Percentiles rank a stretch among this genome's conserved stretches.
phyloP scores from a whole-genome alignment of 2,113 vertebrate species.

The Oncorhynchus mykiss region DNA sequence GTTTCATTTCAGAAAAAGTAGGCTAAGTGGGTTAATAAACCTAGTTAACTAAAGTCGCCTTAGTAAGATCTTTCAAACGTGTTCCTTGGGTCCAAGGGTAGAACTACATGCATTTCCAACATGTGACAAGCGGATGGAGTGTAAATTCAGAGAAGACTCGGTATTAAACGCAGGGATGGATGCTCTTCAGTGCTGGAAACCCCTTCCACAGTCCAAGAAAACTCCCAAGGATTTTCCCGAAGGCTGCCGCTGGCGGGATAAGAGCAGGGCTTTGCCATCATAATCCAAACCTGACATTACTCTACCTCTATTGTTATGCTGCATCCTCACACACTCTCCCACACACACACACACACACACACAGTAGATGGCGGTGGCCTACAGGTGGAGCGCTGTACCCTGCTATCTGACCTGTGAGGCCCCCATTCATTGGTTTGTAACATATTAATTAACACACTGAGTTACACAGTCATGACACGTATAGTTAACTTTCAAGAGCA shows the following conservation, averaged over 20 bases:
- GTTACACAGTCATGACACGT: too few species aligned
- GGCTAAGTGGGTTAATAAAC: slow-evolving; percentile 19
- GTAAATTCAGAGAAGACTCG: slow-evolving; percentile 11
- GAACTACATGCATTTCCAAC: too few species aligned
- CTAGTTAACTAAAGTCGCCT: background rate
- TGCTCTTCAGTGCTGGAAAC: slow-evolving; percentile 24
- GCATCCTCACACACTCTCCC: background rate
- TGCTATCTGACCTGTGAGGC: background rate
- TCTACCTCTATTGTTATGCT: too few species aligned
- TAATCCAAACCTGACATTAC: background rate
- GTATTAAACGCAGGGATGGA: slow-evolving; percentile 16
- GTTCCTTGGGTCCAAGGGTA: background rate
- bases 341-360: background rate
- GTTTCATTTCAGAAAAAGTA: slow-evolving; percentile 20
- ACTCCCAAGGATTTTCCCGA: slow-evolving; percentile 34
- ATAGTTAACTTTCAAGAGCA: too few species aligned
- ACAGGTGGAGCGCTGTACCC: background rate
- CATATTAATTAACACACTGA: too few species aligned
- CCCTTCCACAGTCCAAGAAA: slow-evolving; percentile 19
- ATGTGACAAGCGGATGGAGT: slow-evolving; percentile 4
- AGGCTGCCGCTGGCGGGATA: background rate
- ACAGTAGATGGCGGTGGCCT: background rate
- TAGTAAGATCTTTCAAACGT: background rate
- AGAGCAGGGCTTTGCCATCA: background rate
- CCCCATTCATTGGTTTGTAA: too few species aligned